A percentile compares a stretch with the other conserved stretches of the same genome.
Conservation (phyloP, 2,797 vertebrate genomes). For the Chelonia mydas region DNA sequence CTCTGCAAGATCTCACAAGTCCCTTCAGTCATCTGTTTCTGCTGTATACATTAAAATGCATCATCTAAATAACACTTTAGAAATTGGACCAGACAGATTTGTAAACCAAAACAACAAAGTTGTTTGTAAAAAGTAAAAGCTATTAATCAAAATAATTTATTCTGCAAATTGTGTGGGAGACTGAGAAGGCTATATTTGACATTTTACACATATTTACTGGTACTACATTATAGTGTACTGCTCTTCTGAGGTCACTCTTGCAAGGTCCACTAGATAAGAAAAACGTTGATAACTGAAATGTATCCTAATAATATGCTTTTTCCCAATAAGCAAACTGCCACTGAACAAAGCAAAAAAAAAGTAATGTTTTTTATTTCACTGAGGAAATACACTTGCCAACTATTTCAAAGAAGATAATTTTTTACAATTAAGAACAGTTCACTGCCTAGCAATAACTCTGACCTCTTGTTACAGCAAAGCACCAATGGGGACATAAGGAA, state of each 20-base stretch:
- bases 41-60: conserved; percentile 30
- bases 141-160: conserved; percentile 58
- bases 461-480: conserved; percentile 18
- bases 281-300: conserved; percentile 21
- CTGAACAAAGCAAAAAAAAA: conserved; percentile 54
- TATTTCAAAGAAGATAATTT: conserved; percentile 57
- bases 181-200: not conserved
- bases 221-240: not conserved
- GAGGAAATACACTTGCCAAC: conserved; percentile 35
- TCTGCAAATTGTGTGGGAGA: conserved; percentile 11
- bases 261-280: not conserved
- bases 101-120: conserved; percentile 33
- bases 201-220: accelerated
- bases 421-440: conserved; percentile 67
- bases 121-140: conserved; percentile 58
- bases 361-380: not conserved
- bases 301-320: not conserved
- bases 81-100: conserved; percentile 56
- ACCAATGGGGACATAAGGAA: not conserved
- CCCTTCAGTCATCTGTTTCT: conserved; percentile 59
- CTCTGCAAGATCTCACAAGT: conserved; percentile 44
- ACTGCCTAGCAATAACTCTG: conserved; percentile 53
- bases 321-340: conserved; percentile 29
- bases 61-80: conserved; percentile 43
- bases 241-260: conserved; percentile 19